Evolutionary conservation across 1,140 invertebrate species (phyloP).

Genomic region (Tetragnatha versicolor): DNA sequence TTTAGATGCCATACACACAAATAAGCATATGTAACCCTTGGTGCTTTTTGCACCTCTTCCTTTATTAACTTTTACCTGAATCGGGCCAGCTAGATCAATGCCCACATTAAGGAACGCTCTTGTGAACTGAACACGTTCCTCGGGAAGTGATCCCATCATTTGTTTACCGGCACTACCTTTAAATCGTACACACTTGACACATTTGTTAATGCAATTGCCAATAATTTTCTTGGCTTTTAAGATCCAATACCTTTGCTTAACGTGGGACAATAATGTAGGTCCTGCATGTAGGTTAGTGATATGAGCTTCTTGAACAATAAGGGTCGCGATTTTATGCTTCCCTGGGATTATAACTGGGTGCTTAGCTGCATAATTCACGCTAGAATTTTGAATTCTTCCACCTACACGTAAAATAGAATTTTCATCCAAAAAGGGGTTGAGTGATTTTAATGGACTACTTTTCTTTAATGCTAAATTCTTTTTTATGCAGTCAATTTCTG

Average conservation of each 20-base stretch:
- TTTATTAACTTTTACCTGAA: neutral
- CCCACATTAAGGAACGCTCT: neutral
- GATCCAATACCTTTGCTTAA: neutral
- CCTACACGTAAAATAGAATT: neutral
- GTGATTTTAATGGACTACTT: neutral
- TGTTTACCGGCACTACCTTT: neutral
- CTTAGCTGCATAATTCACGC: neutral
- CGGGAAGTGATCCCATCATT: neutral
- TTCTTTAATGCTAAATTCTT: neutral
- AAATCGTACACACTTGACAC: neutral
- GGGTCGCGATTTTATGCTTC: neutral
- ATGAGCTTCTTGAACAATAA: neutral
- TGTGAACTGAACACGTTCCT: neutral
- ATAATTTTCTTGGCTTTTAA: neutral
- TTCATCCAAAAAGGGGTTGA: neutral
- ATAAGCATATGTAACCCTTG: conserved; percentile 43
- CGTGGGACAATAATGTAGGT: neutral
- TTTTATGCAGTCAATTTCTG: neutral
- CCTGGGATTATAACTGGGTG: neutral
- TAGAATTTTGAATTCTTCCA: neutral
- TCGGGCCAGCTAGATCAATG: neutral
- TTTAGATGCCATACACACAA: conserved; percentile 53
- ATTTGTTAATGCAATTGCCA: neutral
- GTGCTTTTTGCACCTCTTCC: neutral
- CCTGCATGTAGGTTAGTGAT: neutral